Conservation (phyloP, 2,113 vertebrate genomes). For the Melanostigma gelatinosum region DNA sequence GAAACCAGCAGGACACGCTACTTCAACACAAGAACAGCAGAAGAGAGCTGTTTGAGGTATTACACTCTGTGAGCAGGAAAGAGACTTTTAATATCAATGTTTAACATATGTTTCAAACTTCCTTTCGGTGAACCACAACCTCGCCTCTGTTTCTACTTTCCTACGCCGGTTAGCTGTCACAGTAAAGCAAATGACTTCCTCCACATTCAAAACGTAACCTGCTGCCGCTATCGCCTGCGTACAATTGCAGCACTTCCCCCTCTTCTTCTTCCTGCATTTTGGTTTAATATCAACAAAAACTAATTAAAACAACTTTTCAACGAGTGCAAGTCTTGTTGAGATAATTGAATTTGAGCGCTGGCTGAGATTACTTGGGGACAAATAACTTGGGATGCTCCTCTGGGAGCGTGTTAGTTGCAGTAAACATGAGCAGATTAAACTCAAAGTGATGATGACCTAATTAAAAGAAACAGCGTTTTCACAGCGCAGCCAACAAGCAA, state of each 20-base stretch:
- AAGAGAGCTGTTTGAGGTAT: not conserved
- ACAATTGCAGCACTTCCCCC: conserved; percentile 12
- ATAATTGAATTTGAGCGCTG: conserved; percentile 36
- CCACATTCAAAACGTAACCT: conserved; percentile 34
- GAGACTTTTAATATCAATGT: not conserved
- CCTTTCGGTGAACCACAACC: not conserved
- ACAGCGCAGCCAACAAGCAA: conserved; percentile 52
- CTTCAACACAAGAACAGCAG: not conserved
- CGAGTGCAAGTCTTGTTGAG: conserved; percentile 25
- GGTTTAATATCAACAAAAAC: conserved; percentile 38
- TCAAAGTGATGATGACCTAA: conserved; percentile 64
- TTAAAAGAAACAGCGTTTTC: conserved; percentile 52
- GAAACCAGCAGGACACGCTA: not conserved
- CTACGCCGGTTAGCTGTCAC: conserved; percentile 7
- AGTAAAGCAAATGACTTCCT: conserved; percentile 14
- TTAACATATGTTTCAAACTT: not conserved
- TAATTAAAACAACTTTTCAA: conserved; percentile 32
- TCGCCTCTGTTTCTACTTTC: conserved; percentile 4
- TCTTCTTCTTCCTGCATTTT: conserved; percentile 19
- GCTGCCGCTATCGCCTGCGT: conserved; percentile 26
- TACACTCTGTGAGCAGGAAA: not conserved
- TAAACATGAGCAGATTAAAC: conserved; percentile 65
- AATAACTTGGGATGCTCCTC: conserved; percentile 45
- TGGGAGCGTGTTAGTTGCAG: conserved; percentile 38
- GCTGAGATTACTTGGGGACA: conserved; percentile 48